Base-by-base conservation (phyloP, 1,140 invertebrate species). In the Spodoptera litura region DNA sequence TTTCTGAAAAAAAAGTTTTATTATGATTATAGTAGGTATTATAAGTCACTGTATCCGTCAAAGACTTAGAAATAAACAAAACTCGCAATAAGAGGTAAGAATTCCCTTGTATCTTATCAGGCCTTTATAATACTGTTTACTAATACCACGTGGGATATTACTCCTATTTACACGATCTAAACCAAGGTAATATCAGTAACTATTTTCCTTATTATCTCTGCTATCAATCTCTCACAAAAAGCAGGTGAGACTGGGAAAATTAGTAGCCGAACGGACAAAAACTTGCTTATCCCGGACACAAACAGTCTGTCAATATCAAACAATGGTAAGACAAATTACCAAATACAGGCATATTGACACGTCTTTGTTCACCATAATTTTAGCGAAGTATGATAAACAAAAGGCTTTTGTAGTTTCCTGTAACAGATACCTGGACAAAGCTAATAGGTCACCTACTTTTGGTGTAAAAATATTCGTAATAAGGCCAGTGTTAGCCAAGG, bases 251-350 rank as follows among this genome's bases (percentile, higher is more conserved):
- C 55, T 4, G 2, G 25, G 58, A 51, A 74, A 56, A 76, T 76
- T 53, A 64, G 44, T 9, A 62, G 13, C 11, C n/a, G 11, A 13
- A 35, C 59, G 13, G 61, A 27, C 38, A 52, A 55, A 76, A 74
- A 79, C 53, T 75, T 52, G 76, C 79, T 79, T 78, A 83, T 59
- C 73, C 61, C 20, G 44, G 27, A 68, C 58, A 82, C 73, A 84
- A 81, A 82, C 78, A 79, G 75, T 62, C 78, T 77, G 77, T 78
- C 76, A 82, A 15, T 6, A 31, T 10, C 58, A 25, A 75, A 82
- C 83, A 84, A 84, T 84, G 61, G 56, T 11, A 13, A 82, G 79
- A 81, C 81, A 84, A 84, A 84, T 84, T 81, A 74, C 77, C 68
- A 81, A 84, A 80, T 70, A 79, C 35, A 81, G 77, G 70, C 81